Base-by-base conservation (phyloP, 2,888 invertebrate genomes). In the Harpalus rubripes region DNA sequence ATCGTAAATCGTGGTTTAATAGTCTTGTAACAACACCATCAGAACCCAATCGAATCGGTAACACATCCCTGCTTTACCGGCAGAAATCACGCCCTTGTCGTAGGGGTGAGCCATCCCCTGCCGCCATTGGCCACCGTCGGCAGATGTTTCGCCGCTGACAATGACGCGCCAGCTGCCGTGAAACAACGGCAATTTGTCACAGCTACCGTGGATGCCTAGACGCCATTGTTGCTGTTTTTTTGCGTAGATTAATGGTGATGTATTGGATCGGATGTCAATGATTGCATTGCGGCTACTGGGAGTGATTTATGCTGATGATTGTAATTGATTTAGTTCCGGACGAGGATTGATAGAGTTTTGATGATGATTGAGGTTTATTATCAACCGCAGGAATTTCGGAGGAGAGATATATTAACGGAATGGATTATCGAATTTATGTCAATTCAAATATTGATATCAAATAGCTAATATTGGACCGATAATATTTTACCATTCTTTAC, bases 141-240 rank as follows among this genome's bases (percentile, higher is more conserved):
- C 81, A 81, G 81, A 81, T 81, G 81, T 81, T 81, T 22, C 8
- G 44, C 39, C 58, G 32, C 39, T 80, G 56, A 81, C 81, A 81
- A 68, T 68, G 65, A 81, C 56, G 32, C 32, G 68, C 68, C 81
- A 81, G 81, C 81, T 81, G 81, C 81, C 59, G 44, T 81, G 81
- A 81, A 81, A 81, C 68, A 81, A 65, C 39, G 81, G 18, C 68
- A 81, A 81, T 81, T 81, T 81, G 81, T 81, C 81, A 81, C 72
- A 81, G 81, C 81, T 44, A 26, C 65, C 81, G 78, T 59, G n/a
- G 80, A 80, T 80, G 61, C 59, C 10, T 74, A 58, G 79, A 18
- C 78, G 78, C 78, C 56, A 78, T 80, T 80, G 80, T 61, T 18
- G 58, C 26, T 65, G 63, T 81, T 63, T 61, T 61, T 81, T 65